Percentiles rank a stretch among this genome's conserved stretches.
These are phyloP conservation scores for Ectropis crepuscularia DNA, from an alignment of 2,888 invertebrate species.

Conservation along the genomic window DNA sequence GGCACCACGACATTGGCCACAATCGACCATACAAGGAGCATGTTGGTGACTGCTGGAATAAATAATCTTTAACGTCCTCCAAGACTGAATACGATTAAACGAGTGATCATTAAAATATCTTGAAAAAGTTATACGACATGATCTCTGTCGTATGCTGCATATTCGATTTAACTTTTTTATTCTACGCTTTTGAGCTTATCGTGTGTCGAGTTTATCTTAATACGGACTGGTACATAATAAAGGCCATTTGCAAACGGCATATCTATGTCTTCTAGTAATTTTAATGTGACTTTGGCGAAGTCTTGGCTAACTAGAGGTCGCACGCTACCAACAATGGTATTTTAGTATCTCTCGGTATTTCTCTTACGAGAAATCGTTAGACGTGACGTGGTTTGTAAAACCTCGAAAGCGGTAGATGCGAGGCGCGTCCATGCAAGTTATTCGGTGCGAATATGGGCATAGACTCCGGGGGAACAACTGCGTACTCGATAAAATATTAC, in stretches of 20 bases:
- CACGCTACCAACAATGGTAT: conserved; percentile 59
- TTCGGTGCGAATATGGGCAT: conserved; percentile 62
- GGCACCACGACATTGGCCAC: conserved; percentile 62
- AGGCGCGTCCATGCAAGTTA: conserved; percentile 58
- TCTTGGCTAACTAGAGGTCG: conserved; percentile 42
- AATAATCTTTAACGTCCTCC: conserved; percentile 59
- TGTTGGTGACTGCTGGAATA: conserved; percentile 61
- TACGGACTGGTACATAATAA: conserved; percentile 12
- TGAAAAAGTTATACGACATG: conserved; percentile 45
- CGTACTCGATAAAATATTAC: conserved; percentile 39
- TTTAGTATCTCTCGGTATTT: conserved; percentile 60
- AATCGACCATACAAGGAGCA: conserved; percentile 60
- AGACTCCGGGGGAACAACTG: conserved; percentile 50
- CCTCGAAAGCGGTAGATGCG: conserved; percentile 55
- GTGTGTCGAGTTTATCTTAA: conserved; percentile 20
- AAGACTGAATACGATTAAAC: conserved; percentile 56
- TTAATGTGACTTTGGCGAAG: conserved; percentile 30
- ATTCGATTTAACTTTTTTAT: conserved; percentile 34
- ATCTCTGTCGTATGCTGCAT: conserved; percentile 31
- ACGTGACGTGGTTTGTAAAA: conserved; percentile 66
- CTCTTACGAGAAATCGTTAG: conserved; percentile 58
- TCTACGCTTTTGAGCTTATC: conserved; percentile 35
- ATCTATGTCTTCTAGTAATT: conserved; percentile 13
- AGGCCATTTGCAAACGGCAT: conserved; percentile 22
- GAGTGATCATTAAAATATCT: conserved; percentile 65